These are phyloP conservation scores for Syngnathoides biaculeatus DNA, from an alignment of 2,113 vertebrate genomes.

Conservation along the genomic window DNA sequence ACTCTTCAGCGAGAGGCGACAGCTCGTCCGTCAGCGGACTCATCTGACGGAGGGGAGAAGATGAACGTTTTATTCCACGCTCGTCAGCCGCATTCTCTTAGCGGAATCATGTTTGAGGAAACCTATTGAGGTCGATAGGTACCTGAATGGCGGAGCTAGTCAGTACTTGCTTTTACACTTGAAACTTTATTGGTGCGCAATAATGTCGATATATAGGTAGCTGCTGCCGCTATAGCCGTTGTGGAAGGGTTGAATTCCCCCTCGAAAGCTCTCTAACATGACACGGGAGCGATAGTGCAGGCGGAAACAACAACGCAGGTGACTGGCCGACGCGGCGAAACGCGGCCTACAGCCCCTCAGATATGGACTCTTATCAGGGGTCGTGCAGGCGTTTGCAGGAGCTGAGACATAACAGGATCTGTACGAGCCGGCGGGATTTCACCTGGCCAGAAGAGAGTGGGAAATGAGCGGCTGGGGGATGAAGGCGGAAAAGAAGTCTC, in stretches of 20 bases:
- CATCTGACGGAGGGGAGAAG: conserved; percentile 37
- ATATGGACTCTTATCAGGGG: conserved; percentile 62
- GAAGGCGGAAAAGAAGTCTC: conserved; percentile 4
- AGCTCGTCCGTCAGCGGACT: conserved; percentile 30
- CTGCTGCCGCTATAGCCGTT: background rate
- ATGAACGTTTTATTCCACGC: conserved; percentile 49
- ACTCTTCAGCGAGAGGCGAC: conserved; percentile 54
- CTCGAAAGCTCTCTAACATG: conserved; percentile 5
- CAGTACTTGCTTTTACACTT: background rate
- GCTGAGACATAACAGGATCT: conserved; percentile 45
- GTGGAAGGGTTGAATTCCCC: background rate
- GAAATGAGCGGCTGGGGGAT: conserved; percentile 7
- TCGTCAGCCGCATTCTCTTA: conserved; percentile 47
- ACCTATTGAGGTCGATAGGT: background rate
- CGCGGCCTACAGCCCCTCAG: background rate
- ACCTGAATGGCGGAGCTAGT: too few species aligned
- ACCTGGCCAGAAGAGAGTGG: conserved; percentile 13
- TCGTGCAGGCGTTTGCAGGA: conserved; percentile 40
- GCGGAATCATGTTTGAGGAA: background rate
- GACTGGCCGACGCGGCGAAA: background rate
- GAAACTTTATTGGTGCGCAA: background rate
- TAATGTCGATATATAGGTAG: background rate
- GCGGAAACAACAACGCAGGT: conserved; percentile 35
- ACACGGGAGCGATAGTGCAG: background rate
- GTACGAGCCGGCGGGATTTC: conserved; percentile 11